Evolutionary conservation across 2,797 vertebrate genomes (phyloP), one percentile per base, ranked within the genome.

Genomic region (Crocodylus rhombifer): DNA sequence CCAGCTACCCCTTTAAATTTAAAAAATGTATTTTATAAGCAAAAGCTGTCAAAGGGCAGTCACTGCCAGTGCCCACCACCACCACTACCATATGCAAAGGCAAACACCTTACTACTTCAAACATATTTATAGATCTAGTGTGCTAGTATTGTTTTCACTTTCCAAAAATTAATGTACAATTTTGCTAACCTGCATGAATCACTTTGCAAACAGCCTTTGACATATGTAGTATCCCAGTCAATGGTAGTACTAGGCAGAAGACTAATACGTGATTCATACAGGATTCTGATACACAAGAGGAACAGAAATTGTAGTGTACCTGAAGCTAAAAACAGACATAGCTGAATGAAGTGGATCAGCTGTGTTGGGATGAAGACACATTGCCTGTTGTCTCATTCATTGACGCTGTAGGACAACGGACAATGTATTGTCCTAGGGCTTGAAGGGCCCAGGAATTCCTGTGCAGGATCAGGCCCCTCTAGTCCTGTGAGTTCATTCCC

Each of bases 141-240:
- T 0, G 8, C 80, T 55, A 79, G 80, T 89, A 75, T 77, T 60
- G 65, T 84, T 89, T 94, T 94, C 78, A 51, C 93, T 89, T 89
- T 89, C 58, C 21, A 83, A 65, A 77, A 78, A 42, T 67, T 88
- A 91, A 92, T 89, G 57, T 11, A 56, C 12, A 62, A 57, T 86
- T 96, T 87, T 93, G 63, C 77, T 82, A 80, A 94, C 63, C 80
- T 75, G 75, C 1, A 1, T 91, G 91, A 93, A 90, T 95, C 87
- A 91, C 76, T 64, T 61, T 78, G 64, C 51, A 64, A 80, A 78
- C 87, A 86, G 65, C 84, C 80, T 93, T 65, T 82, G 79, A 80
- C 64, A 21, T 0, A 26, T 18, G 65, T 0, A 0, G 42, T 71
- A 77, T 87, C 92, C 86, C 88, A 74, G 87, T 88, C 91, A 92